Percentiles rank a stretch among this genome's conserved stretches.
Conservation (phyloP, 1,140 invertebrate species). For the Euura lappo region DNA sequence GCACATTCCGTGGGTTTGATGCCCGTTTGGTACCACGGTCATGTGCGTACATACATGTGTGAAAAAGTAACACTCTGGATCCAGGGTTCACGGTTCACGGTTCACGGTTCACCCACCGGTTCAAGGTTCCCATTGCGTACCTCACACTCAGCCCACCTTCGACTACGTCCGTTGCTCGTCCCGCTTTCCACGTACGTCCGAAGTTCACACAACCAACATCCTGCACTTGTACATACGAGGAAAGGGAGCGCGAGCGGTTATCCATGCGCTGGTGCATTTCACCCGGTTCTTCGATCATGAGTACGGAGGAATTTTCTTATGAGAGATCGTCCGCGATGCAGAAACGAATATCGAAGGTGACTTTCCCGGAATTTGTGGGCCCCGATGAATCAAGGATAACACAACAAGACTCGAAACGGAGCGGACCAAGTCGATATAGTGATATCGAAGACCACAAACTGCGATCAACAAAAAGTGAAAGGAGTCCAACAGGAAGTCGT, state of each 20-base stretch:
- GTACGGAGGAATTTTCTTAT: neutral
- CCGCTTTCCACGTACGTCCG: too few species aligned
- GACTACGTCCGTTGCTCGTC: neutral
- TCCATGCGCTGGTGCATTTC: too few species aligned
- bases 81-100: slow-evolving; percentile 1
- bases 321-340: neutral
- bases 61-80: neutral
- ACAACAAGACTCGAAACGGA: neutral
- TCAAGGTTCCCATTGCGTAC: neutral
- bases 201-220: neutral
- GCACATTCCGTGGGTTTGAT: slow-evolving; percentile 3
- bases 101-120: neutral
- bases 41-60: neutral
- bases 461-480: neutral
- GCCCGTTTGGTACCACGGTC: neutral
- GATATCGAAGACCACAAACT: neutral
- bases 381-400: neutral
- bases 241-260: neutral
- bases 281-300: too few species aligned
- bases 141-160: too few species aligned
- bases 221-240: neutral
- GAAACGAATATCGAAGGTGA: neutral
- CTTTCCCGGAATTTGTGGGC: neutral
- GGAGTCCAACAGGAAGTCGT: neutral
- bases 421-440: neutral